Percentiles rank a stretch among this genome's conserved stretches.
These are phyloP conservation scores for Caenorhabditis remanei DNA, from an alignment of 1,140 invertebrate genomes.

Conservation along the genomic window DNA sequence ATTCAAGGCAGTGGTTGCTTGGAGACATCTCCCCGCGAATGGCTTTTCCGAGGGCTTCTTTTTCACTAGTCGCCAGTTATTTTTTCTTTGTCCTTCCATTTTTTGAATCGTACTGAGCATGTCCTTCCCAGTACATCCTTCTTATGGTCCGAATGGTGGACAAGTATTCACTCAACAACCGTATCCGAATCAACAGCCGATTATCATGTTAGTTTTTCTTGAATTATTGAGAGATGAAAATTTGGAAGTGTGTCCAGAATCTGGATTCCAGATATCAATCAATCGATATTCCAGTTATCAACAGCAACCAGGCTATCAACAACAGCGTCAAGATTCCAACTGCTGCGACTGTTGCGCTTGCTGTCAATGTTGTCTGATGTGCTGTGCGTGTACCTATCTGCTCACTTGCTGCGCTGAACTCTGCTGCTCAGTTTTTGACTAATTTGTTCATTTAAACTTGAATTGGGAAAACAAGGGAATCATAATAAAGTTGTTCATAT, in stretches of 20 bases:
- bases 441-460: too few relatives aligned
- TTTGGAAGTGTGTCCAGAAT: background rate
- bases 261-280: background rate
- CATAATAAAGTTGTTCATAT: background rate
- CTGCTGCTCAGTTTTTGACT: slow-evolving; percentile 1
- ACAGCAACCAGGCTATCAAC: background rate
- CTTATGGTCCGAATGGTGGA: background rate
- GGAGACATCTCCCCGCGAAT: too few relatives aligned
- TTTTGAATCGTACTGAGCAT: background rate
- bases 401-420: slow-evolving; percentile 42
- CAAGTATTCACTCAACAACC: slow-evolving; percentile 38
- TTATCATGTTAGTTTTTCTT: slow-evolving; percentile 15
- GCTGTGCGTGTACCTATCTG: slow-evolving; percentile 17
- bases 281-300: background rate
- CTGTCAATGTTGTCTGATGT: slow-evolving; percentile 39
- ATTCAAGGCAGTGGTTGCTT: too few relatives aligned
- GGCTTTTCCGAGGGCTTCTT: background rate
- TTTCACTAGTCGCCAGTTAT: background rate
- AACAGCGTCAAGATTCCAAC: background rate
- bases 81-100: background rate
- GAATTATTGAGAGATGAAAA: background rate
- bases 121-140: slow-evolving; percentile 14
- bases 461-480: too few relatives aligned
- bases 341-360: slow-evolving; percentile 34
- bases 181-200: slow-evolving; percentile 27